Evolutionary conservation across 2,113 vertebrate species (phyloP).

Genomic region (Caloenas nicobarica): DNA sequence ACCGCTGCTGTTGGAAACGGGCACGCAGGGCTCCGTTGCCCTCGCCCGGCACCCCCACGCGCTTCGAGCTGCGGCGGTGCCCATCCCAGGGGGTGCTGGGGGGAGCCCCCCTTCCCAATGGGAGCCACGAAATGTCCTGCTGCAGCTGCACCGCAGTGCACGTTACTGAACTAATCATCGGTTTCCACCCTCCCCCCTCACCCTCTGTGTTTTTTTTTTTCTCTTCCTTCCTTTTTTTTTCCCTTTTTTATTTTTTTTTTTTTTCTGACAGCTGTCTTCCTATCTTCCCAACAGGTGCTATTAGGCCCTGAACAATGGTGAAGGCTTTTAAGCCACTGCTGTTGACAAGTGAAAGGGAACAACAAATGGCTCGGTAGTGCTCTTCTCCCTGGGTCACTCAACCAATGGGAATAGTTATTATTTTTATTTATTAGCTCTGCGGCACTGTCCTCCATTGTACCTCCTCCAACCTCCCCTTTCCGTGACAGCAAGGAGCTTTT

Average conservation of each 20-base stretch:
- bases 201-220: background rate
- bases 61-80: background rate
- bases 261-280: slow-evolving; percentile 83
- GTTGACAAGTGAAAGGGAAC: slow-evolving; percentile 90
- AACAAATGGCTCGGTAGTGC: slow-evolving; percentile 85
- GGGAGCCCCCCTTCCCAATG: background rate
- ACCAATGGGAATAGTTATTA: slow-evolving; percentile 84
- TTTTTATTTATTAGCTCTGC: slow-evolving; percentile 90
- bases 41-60: background rate
- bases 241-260: background rate
- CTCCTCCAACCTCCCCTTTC: slow-evolving; percentile 44
- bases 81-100: accelerated
- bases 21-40: background rate
- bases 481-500: slow-evolving; percentile 86
- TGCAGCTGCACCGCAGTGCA: background rate
- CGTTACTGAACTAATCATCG: slow-evolving; percentile 17
- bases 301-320: slow-evolving; percentile 85
- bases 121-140: background rate
- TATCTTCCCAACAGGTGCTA: slow-evolving; percentile 89
- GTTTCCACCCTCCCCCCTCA: background rate
- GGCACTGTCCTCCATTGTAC: slow-evolving; percentile 78
- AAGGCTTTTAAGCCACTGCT: slow-evolving; percentile 90
- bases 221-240: background rate
- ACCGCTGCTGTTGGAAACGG: background rate
- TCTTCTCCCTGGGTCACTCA: slow-evolving; percentile 79